These are phyloP conservation scores for Priocnemis perturbator DNA, from an alignment of 2,888 invertebrate genomes.

Conservation along the genomic window DNA sequence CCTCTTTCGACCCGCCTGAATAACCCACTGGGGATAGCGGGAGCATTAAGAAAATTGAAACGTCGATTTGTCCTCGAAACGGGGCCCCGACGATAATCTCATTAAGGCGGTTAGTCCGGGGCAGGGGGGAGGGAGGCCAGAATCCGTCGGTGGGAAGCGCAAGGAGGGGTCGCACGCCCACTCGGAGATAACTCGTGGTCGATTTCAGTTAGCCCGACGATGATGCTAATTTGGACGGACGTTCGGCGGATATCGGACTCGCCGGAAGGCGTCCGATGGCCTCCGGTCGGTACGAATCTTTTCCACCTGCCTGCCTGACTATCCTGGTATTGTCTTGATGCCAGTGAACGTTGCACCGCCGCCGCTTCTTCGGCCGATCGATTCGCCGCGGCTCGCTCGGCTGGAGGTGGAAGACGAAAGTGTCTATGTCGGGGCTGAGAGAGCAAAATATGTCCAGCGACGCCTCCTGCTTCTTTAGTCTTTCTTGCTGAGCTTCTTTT, in stretches of 20 bases:
- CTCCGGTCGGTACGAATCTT: no score
- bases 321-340: no score
- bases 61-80: slow-evolving; percentile 73
- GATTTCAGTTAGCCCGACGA: slow-evolving; percentile 49
- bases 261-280: neutral
- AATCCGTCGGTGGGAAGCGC: slow-evolving; percentile 1
- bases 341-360: no score
- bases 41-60: slow-evolving; percentile 75
- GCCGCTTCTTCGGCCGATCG: no score
- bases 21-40: slow-evolving; percentile 56
- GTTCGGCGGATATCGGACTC: neutral
- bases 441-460: no score
- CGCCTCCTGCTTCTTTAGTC: no score
- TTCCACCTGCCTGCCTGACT: no score
- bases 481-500: no score
- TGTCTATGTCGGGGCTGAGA: no score
- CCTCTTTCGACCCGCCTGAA: neutral
- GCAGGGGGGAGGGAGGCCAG: slow-evolving; percentile 20
- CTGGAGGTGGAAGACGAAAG: no score
- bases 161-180: neutral
- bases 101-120: slow-evolving; percentile 59
- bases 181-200: slow-evolving; percentile 44
- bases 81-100: slow-evolving; percentile 68
- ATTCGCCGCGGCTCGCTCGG: no score
- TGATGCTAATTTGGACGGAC: slow-evolving; percentile 57